A percentile compares a stretch with the other conserved stretches of the same genome.
Conservation (phyloP, 2,888 invertebrate genomes). For the Eudemis profundana region DNA sequence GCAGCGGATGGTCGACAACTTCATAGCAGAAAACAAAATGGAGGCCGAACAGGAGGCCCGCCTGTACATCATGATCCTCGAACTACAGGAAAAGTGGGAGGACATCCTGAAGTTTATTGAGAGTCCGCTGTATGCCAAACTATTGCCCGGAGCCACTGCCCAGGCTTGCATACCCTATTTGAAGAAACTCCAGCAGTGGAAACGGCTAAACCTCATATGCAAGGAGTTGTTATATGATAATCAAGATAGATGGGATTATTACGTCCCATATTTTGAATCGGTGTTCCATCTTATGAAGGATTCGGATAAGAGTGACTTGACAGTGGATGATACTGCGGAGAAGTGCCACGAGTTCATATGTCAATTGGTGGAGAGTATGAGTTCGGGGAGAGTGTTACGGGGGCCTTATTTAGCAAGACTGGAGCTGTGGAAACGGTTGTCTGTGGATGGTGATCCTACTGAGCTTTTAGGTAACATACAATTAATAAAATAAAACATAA, state of each 20-base stretch:
- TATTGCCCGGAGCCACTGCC: slow-evolving; percentile 88
- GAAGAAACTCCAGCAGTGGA: slow-evolving; percentile 90
- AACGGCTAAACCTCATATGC: slow-evolving; percentile 89
- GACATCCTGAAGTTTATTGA: slow-evolving; percentile 93
- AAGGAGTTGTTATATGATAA: slow-evolving; percentile 90
- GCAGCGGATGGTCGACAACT: slow-evolving; percentile 96
- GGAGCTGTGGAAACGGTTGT: slow-evolving; percentile 88
- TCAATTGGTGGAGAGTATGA: slow-evolving; percentile 81
- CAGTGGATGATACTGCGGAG: slow-evolving; percentile 74
- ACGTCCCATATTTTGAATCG: slow-evolving; percentile 89
- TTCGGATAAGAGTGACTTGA: slow-evolving; percentile 57
- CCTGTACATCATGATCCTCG: slow-evolving; percentile 93
- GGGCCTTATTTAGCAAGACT: slow-evolving; percentile 94
- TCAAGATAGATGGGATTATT: slow-evolving; percentile 90
- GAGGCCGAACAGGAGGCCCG: slow-evolving; percentile 98
- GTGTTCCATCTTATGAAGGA: slow-evolving; percentile 87
- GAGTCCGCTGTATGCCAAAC: slow-evolving; percentile 88
- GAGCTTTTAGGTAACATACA: slow-evolving; percentile 69
- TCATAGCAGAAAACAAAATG: slow-evolving; percentile 93
- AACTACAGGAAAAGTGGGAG: slow-evolving; percentile 91
- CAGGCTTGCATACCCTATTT: slow-evolving; percentile 90
- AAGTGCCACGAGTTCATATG: slow-evolving; percentile 79
- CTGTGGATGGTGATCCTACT: slow-evolving; percentile 82
- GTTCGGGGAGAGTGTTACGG: slow-evolving; percentile 83
- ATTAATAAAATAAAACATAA: neutral